Evolutionary conservation across 2,797 vertebrate species (phyloP).

Genomic region (Pristis pectinata): DNA sequence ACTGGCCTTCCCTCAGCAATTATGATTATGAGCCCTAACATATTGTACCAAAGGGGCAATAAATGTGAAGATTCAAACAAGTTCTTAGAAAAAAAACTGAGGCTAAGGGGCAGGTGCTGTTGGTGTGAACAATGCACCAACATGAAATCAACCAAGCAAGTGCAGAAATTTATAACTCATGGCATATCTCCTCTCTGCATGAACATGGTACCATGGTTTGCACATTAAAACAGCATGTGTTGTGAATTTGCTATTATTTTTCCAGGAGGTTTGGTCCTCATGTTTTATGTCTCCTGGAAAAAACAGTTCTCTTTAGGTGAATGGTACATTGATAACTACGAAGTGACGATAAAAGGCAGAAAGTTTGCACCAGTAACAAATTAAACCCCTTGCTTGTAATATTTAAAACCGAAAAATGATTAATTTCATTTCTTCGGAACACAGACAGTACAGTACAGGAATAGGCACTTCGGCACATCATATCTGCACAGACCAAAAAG

Average conservation of each 20-base stretch:
- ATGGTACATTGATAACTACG: not conserved
- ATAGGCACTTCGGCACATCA: too few relatives aligned
- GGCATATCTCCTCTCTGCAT: not conserved
- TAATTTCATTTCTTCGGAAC: too few relatives aligned
- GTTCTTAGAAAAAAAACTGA: not conserved
- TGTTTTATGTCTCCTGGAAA: not conserved
- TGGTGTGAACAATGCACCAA: not conserved
- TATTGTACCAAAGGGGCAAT: not conserved
- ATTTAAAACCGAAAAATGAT: not conserved
- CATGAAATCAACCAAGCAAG: not conserved
- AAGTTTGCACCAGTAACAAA: not conserved
- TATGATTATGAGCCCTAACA: not conserved
- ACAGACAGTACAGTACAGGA: too few relatives aligned
- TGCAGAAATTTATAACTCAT: not conserved
- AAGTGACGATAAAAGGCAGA: not conserved
- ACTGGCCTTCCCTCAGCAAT: not conserved
- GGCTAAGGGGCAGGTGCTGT: not conserved
- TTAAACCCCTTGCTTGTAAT: not conserved
- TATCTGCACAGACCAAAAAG: too few relatives aligned
- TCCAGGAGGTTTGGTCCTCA: not conserved
- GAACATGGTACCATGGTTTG: not conserved
- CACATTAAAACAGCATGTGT: not conserved
- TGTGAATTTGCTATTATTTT: not conserved
- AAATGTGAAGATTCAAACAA: conserved; percentile 12
- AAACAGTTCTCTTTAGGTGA: not conserved